Evolutionary conservation across 1,140 invertebrate species (phyloP).

Genomic region (Platyscapa corneri): DNA sequence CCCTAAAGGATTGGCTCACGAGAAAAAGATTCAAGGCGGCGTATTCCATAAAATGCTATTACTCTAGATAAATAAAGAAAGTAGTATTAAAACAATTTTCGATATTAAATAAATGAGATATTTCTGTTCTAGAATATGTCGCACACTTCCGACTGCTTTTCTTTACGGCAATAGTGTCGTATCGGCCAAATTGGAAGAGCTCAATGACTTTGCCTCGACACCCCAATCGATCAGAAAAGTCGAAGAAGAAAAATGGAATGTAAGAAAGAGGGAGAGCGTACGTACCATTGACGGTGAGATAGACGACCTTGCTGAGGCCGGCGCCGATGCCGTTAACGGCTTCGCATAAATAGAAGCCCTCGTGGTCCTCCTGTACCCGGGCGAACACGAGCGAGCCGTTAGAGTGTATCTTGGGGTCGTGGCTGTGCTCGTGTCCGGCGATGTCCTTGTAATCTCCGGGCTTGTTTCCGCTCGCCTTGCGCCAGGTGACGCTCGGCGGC

Average conservation of each 20-base stretch:
- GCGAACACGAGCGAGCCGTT: constrained; percentile 89
- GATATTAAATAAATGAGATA: not conserved
- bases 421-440: constrained; percentile 68
- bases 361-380: constrained; percentile 87
- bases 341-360: constrained; percentile 94
- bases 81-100: not conserved
- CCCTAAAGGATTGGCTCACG: no score
- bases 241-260: not conserved
- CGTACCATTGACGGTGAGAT: constrained; percentile 89
- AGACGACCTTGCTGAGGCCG: constrained; percentile 90
- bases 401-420: constrained; percentile 80
- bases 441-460: constrained; percentile 92
- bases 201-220: not conserved
- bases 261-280: not conserved
- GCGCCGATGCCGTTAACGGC: constrained; percentile 92
- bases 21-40: no score
- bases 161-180: no score
- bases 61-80: no score
- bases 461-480: constrained; percentile 85
- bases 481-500: constrained; percentile 90
- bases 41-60: no score
- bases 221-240: not conserved
- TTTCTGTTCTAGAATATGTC: not conserved
- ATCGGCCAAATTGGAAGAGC: not conserved
- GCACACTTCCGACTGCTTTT: no score